These are phyloP conservation scores for Hyppa rectilinea DNA, from an alignment of 2,888 invertebrate species.

Conservation along the genomic window DNA sequence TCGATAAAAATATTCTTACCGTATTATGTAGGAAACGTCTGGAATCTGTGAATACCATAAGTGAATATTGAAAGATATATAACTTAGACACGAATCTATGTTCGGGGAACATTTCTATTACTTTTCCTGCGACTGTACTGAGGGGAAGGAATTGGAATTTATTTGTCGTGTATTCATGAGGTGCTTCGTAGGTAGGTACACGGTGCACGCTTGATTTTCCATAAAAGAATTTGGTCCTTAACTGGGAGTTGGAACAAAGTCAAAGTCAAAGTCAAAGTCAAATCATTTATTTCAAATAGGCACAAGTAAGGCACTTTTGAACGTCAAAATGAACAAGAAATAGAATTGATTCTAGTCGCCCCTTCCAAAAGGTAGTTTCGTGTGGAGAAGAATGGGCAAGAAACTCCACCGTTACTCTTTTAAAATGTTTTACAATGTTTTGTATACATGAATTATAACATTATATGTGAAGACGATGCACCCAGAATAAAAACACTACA, in stretches of 20 bases:
- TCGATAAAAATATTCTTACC: conserved; percentile 63
- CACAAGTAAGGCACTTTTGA: too few species aligned
- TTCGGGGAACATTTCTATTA: conserved; percentile 49
- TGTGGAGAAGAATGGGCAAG: too few species aligned
- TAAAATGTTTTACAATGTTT: too few species aligned
- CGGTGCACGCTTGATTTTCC: background rate
- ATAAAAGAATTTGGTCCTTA: background rate
- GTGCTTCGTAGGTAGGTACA: background rate
- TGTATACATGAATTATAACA: too few species aligned
- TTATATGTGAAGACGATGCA: too few species aligned
- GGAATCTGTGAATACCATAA: conserved; percentile 60
- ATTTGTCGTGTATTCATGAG: conserved; percentile 11
- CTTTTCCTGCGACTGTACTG: conserved; percentile 23
- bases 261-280: too few species aligned
- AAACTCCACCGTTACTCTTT: too few species aligned
- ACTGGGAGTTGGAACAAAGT: background rate
- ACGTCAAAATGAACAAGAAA: too few species aligned
- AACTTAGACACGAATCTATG: conserved; percentile 48
- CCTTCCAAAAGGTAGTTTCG: too few species aligned
- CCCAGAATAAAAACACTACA: too few species aligned
- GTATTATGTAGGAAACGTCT: conserved; percentile 60
- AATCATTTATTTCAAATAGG: too few species aligned
- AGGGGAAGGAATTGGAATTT: conserved; percentile 16
- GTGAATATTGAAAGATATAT: conserved; percentile 62
- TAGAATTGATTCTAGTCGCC: too few species aligned